Percentiles rank a stretch among this genome's conserved stretches.
These are phyloP conservation scores for Belgica antarctica DNA, from an alignment of 2,888 invertebrate species.

Conservation along the genomic window DNA sequence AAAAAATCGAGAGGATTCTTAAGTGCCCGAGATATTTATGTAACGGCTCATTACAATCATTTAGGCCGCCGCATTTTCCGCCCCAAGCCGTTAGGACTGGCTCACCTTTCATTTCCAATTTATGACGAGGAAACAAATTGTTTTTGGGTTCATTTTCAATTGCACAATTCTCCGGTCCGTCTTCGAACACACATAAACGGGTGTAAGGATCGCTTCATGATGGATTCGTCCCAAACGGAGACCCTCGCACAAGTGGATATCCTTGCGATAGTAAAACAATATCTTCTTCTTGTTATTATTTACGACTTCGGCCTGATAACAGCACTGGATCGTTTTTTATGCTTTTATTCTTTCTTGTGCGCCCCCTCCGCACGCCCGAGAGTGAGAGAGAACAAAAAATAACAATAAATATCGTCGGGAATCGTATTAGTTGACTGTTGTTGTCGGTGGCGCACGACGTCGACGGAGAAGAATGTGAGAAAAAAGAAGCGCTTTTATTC, in stretches of 20 bases:
- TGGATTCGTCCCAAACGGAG: neutral
- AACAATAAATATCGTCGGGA: constrained; percentile 40
- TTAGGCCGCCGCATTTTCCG: neutral
- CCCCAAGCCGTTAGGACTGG: too few relatives aligned
- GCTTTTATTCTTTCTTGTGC: neutral
- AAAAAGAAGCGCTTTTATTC: constrained; percentile 12
- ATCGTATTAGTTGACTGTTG: constrained; percentile 25
- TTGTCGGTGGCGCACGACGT: constrained; percentile 33
- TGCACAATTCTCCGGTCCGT: constrained; percentile 15
- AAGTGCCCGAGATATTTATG: neutral
- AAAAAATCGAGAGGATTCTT: neutral
- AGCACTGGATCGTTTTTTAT: constrained; percentile 10
- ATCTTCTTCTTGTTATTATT: constrained; percentile 32
- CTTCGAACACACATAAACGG: too few relatives aligned
- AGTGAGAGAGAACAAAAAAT: too few relatives aligned
- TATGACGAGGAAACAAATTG: constrained; percentile 3
- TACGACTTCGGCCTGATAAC: constrained; percentile 36
- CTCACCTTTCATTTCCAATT: neutral
- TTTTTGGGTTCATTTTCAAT: constrained; percentile 3
- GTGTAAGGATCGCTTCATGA: neutral
- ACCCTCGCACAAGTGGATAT: constrained; percentile 18
- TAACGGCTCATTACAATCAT: constrained; percentile 28
- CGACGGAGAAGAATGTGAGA: constrained; percentile 15
- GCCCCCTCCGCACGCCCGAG: neutral
- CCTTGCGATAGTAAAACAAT: constrained; percentile 27